phyloP scores from a whole-genome alignment of 2,888 invertebrate species.

The Heliconius aoede region DNA sequence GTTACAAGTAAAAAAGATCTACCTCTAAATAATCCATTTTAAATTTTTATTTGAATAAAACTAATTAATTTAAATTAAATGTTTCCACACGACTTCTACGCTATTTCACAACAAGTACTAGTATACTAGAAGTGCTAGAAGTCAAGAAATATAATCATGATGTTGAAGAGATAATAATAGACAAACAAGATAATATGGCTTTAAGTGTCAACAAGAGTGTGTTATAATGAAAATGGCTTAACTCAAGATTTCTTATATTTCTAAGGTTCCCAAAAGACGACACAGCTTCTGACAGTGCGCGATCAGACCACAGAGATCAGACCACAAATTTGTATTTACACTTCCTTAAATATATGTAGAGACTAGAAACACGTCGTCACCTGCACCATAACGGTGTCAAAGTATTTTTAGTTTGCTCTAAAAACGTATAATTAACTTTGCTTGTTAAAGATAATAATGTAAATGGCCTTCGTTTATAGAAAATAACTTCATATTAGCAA shows the following conservation, averaged over 20 bases:
- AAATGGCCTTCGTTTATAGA: not conserved
- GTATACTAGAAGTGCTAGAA: not conserved
- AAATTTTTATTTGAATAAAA: not conserved
- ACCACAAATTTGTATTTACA: too few relatives aligned
- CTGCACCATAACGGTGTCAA: not conserved
- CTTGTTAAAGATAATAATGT: not conserved
- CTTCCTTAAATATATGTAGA: too few relatives aligned
- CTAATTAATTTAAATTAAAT: not conserved
- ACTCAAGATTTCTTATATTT: not conserved
- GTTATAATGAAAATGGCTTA: not conserved
- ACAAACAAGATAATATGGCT: conserved; percentile 18
- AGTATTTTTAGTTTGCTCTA: not conserved
- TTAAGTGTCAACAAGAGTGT: conserved; percentile 6
- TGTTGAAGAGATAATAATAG: not conserved
- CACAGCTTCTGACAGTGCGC: too few relatives aligned
- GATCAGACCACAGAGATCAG: too few relatives aligned
- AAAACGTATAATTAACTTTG: not conserved
- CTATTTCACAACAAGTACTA: not conserved
- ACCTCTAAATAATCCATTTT: conserved; percentile 9
- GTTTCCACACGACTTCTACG: not conserved
- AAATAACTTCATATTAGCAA: not conserved
- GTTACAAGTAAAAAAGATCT: not conserved
- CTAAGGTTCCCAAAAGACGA: not conserved
- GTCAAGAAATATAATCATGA: conserved; percentile 2
- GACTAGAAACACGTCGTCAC: too few relatives aligned